Base-by-base conservation (phyloP, 1,140 invertebrate species). In the Cotesia typhae region DNA sequence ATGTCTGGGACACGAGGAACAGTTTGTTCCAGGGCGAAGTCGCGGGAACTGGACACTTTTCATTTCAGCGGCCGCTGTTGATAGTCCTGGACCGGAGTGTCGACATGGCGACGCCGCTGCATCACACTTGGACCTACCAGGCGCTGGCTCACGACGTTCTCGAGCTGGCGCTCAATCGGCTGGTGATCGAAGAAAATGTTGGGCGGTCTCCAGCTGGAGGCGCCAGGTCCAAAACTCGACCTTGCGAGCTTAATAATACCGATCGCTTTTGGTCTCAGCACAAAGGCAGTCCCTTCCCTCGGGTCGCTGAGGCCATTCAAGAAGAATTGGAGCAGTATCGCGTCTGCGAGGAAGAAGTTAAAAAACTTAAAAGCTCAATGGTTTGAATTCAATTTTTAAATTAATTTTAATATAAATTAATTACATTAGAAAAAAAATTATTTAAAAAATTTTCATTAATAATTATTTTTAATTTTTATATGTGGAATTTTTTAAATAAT, bases 71-170 rank as follows among this genome's bases (percentile, higher is more conserved):
- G 69, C 97, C 97, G 3, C 87, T 99, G 69, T 86, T 99, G 9
- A 94, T 99, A 66, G 88, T 99, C 73, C 88, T 99, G 59, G 98
- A 99, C 86, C 89, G 98, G 72, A 97, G 95, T 87, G 90, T 99
- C 71, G 98, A 99, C 87, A 93, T 99, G 90, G 96, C 97, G 0
- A 99, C 98, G 14, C 96, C 96, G 51, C 87, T 99, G 72, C 97
- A 99, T 91, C 98, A 99, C 85, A 98, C 98, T 3, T 99, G 98
- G 98, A 99, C 97, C 1, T 99, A 99, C 86, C 97, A 99, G 87
- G 98, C 98, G 9, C 83, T 99, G 67, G 93, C 95, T 38, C 97
- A 99, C 85, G 98, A 99, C 90, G 93, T 99, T 1, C 84, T 99
- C 12, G 94, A 98, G 80, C 88, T 98, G 67, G 91, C 94, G 20